Evolutionary conservation across 2,797 vertebrate species (phyloP).

Genomic region (Molossus molossus): DNA sequence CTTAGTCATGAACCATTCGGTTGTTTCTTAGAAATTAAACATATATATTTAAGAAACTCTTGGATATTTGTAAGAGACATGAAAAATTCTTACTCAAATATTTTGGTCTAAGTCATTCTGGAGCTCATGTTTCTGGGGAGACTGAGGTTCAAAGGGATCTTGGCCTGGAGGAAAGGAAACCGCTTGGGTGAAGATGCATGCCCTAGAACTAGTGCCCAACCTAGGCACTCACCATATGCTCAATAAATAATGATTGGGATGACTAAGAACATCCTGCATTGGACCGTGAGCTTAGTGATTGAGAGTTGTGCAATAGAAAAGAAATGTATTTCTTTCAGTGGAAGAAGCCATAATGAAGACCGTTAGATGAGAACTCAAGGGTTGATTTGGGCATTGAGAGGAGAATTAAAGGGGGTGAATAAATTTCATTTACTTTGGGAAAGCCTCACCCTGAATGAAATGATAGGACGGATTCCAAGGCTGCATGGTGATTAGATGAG

Average conservation of each 20-base stretch:
- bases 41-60: background rate
- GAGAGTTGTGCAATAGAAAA: background rate
- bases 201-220: background rate
- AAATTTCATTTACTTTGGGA: background rate
- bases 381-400: background rate
- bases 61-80: background rate
- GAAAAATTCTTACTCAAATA: slow-evolving; percentile 23
- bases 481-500: background rate
- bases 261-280: background rate
- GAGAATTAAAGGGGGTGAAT: background rate
- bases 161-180: background rate
- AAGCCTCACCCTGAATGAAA: background rate
- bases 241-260: background rate
- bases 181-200: background rate
- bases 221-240: background rate
- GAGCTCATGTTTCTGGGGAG: background rate
- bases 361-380: background rate
- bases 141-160: background rate
- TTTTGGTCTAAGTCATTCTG: slow-evolving; percentile 2
- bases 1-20: slow-evolving; percentile 10
- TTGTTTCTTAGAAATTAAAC: slow-evolving; percentile 12
- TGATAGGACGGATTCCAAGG: background rate
- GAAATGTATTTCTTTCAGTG: slow-evolving; percentile 34
- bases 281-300: background rate
- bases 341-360: background rate